Evolutionary conservation across 2,113 vertebrate species (phyloP).

Genomic region (Dromaius novaehollandiae): DNA sequence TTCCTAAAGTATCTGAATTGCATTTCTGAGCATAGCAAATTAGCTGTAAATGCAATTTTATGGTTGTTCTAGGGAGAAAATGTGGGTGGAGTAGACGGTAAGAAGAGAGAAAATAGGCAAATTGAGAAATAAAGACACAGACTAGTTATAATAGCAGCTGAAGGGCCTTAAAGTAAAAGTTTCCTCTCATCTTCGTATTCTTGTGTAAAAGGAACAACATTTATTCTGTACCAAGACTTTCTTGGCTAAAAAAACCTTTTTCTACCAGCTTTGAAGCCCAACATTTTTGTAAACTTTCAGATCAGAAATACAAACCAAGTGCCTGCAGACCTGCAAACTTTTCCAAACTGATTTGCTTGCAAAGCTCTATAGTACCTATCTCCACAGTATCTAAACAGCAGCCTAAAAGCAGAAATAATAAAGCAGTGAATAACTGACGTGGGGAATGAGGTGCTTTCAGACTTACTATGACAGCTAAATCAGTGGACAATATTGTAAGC

Average conservation of each 20-base stretch:
- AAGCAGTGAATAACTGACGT: not conserved
- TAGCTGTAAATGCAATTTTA: conserved; percentile 54
- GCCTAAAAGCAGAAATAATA: not conserved
- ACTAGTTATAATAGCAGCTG: not conserved
- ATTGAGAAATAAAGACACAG: conserved; percentile 24
- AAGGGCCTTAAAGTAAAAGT: not conserved
- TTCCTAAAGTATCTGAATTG: not conserved
- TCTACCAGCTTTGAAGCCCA: not conserved
- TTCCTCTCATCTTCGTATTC: not conserved
- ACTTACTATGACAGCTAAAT: not conserved
- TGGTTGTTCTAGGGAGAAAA: conserved; percentile 26
- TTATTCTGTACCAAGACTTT: not conserved
- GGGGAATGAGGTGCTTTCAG: not conserved
- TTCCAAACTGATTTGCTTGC: not conserved
- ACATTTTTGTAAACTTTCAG: not conserved
- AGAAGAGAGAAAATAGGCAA: conserved; percentile 35
- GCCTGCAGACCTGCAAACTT: not conserved
- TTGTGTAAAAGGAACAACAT: not conserved
- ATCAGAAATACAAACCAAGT: not conserved
- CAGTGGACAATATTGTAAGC: not conserved
- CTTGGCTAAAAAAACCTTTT: not conserved
- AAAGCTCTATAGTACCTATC: accelerated
- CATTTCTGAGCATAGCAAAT: conserved; percentile 29
- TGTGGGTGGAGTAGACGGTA: conserved; percentile 17
- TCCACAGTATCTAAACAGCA: not conserved